Evolutionary conservation across 2,888 invertebrate genomes (phyloP).

Genomic region (Leucoma salicis): DNA sequence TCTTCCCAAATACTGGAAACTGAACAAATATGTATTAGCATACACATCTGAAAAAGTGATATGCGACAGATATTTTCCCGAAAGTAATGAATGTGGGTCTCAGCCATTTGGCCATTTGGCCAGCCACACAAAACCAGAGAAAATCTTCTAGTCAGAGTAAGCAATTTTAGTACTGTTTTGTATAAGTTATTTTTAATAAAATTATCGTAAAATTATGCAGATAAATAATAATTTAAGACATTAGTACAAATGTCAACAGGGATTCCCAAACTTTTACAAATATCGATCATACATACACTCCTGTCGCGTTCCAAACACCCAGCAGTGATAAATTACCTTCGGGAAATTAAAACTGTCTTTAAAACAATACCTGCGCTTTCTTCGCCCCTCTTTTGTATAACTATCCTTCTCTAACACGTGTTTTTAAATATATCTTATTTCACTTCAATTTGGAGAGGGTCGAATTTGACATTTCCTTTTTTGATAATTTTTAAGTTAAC

Average conservation of each 20-base stretch:
- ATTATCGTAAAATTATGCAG: no score
- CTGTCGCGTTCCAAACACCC: conserved; percentile 51
- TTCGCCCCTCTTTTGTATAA: conserved; percentile 38
- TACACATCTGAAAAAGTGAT: neutral
- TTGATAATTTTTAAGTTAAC: conserved; percentile 22
- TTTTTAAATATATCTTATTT: conserved; percentile 13
- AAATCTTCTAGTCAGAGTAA: no score
- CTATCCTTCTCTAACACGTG: conserved; percentile 21
- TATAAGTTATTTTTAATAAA: no score
- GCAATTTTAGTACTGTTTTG: no score
- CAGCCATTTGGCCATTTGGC: no score
- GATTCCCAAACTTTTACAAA: conserved; percentile 38
- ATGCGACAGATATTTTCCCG: neutral
- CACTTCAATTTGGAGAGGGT: conserved; percentile 32
- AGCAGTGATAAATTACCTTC: conserved; percentile 78
- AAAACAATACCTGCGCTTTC: conserved; percentile 76
- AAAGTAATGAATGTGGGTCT: no score
- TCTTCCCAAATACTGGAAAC: neutral
- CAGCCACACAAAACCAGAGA: no score
- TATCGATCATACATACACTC: conserved; percentile 51
- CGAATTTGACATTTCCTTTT: conserved; percentile 28
- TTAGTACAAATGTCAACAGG: no score
- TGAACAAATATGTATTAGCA: neutral
- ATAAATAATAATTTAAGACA: no score
- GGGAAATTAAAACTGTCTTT: conserved; percentile 82